phyloP scores from a whole-genome alignment of 2,888 invertebrate species.

The Acronicta aceris region DNA sequence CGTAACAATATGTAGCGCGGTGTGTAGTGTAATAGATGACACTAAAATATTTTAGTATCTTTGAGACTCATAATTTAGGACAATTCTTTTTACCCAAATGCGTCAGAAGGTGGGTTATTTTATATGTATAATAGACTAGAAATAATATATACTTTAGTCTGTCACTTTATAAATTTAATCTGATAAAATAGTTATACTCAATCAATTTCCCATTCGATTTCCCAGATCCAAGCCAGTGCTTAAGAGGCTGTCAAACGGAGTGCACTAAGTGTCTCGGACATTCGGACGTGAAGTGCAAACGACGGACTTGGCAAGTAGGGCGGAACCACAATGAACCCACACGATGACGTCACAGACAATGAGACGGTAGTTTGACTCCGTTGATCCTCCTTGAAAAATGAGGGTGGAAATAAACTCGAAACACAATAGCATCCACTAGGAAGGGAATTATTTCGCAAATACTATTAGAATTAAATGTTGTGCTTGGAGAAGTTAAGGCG shows the following conservation, averaged over 20 bases:
- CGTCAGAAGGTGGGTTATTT: no score
- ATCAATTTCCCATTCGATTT: constrained; percentile 41
- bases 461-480: constrained; percentile 44
- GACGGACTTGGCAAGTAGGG: constrained; percentile 42
- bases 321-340: constrained; percentile 47
- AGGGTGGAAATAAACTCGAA: constrained; percentile 52
- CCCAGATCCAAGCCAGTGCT: constrained; percentile 40
- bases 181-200: constrained; percentile 3
- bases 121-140: no score
- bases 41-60: no score
- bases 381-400: constrained; percentile 58
- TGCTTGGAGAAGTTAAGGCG: constrained; percentile 46
- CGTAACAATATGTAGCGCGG: no score
- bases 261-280: constrained; percentile 56
- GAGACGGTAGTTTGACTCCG: constrained; percentile 41
- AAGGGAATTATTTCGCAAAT: constrained; percentile 49
- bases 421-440: constrained; percentile 49
- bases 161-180: no score
- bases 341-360: constrained; percentile 50
- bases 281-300: constrained; percentile 37
- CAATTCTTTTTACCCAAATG: no score
- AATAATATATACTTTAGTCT: no score
- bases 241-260: constrained; percentile 54
- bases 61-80: no score
- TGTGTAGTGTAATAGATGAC: no score